Base-by-base conservation (phyloP, 2,888 invertebrate genomes). In the Eupithecia abbreviata region DNA sequence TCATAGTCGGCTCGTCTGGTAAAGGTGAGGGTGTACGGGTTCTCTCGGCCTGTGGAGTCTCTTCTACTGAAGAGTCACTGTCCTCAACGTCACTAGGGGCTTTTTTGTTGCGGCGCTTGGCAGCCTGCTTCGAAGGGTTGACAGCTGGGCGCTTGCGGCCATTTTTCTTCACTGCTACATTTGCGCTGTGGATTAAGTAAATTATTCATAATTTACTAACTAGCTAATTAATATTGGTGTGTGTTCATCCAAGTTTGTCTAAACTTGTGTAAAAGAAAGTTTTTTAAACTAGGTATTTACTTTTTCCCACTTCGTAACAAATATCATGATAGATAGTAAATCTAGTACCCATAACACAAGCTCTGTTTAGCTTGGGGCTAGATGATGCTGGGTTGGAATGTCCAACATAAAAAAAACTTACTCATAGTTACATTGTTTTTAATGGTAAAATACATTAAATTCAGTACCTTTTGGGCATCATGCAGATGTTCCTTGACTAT, bases 1-100 rank as follows among this genome's bases (percentile, higher is more conserved):
- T 96, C 10, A 95, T 93, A 6, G 95, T 94, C 15, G 96, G 95
- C 79, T 97, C 96, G 76, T 96, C 96, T 3, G 92, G 87, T 73
- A 96, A 87, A 18, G 96, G 96, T 71, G 96, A 96, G 0, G 95
- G 95, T 49, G 93, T 92, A 77, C 90, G 87, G 42, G 83, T 85
- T 4, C 83, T 77, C 9, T 89, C 90, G 43, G 66, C 42, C 72
- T 88, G 88, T 0, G 72, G 78, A 9, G n/a, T 42, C 6, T 91
- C 90, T 0, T 88, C 86, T 5, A 82, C 75, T 2, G 84, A 77
- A 6, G 91, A 91, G 58, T 91, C 90, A 42, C 91, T 92, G 67
- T 91, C 91, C 55, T 93, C 93, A 47, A 92, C 91, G 0, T 93
- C 93, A 30, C 75, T 70, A 0, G 90, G 89, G 0, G 85, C 79